These are phyloP conservation scores for Strigamia maritima DNA, from an alignment of 2,888 invertebrate genomes.

Conservation along the genomic window DNA sequence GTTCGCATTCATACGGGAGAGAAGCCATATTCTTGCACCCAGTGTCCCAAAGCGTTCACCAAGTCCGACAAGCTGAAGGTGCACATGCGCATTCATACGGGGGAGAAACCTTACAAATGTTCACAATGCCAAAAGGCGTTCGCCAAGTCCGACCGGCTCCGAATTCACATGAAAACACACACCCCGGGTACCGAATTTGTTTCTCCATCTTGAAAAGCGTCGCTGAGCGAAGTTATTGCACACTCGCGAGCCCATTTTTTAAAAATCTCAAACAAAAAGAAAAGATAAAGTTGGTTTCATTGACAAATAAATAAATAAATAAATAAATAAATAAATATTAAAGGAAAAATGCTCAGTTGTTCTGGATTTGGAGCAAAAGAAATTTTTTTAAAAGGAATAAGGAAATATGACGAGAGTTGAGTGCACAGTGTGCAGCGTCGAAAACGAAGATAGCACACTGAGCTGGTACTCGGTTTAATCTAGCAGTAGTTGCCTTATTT, in stretches of 20 bases:
- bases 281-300: not conserved
- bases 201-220: slow-evolving; percentile 35
- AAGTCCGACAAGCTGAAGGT: slow-evolving; percentile 49
- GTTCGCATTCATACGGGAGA: slow-evolving; percentile 48
- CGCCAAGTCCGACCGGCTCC: slow-evolving; percentile 38
- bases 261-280: no score
- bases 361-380: slow-evolving; percentile 17
- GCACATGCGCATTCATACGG: slow-evolving; percentile 47
- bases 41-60: slow-evolving; percentile 46
- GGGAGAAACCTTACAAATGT: slow-evolving; percentile 48
- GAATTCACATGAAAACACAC: slow-evolving; percentile 38
- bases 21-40: slow-evolving; percentile 46
- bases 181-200: slow-evolving; percentile 37
- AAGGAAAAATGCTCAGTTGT: slow-evolving; percentile 12
- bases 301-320: not conserved
- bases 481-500: not conserved
- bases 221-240: not conserved
- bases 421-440: slow-evolving; percentile 2
- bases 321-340: not conserved
- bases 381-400: not conserved
- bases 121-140: slow-evolving; percentile 46
- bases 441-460: slow-evolving; percentile 19
- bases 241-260: no score
- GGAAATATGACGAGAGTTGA: not conserved
- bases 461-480: not conserved